Conservation (phyloP, 2,797 vertebrate genomes). For the Petrocephalus sullivani region DNA sequence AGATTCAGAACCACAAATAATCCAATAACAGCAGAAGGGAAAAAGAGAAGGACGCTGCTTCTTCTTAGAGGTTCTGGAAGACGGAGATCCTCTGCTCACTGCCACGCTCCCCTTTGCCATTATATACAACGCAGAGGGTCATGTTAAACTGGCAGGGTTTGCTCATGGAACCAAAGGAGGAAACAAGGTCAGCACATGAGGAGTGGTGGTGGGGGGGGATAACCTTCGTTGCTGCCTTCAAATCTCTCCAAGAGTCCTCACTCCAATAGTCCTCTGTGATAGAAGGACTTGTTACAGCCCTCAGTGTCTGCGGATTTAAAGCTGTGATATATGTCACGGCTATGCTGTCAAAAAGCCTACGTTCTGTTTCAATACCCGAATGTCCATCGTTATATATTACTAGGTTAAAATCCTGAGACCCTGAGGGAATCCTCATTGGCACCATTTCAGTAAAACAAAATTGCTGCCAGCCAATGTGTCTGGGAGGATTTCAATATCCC, state of each 20-base stretch:
- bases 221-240: neutral
- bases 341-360: neutral
- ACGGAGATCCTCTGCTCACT: neutral
- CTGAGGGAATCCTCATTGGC: neutral
- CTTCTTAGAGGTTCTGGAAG: neutral
- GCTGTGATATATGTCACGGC: neutral
- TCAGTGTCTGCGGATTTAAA: neutral
- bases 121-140: neutral
- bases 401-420: neutral
- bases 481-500: neutral
- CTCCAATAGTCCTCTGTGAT: neutral
- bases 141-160: neutral
- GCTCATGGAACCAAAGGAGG: neutral
- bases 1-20: neutral
- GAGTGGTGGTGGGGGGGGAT: neutral
- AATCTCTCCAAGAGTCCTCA: neutral
- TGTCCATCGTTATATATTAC: neutral
- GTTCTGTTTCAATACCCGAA: neutral
- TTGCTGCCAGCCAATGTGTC: neutral
- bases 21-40: neutral
- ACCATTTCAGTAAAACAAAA: neutral
- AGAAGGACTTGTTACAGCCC: neutral
- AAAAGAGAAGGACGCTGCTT: neutral
- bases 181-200: neutral
- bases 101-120: neutral